Percentiles rank a stretch among this genome's conserved stretches.
Conservation (phyloP, 1,140 invertebrate genomes). For the Micrasema longulum region DNA sequence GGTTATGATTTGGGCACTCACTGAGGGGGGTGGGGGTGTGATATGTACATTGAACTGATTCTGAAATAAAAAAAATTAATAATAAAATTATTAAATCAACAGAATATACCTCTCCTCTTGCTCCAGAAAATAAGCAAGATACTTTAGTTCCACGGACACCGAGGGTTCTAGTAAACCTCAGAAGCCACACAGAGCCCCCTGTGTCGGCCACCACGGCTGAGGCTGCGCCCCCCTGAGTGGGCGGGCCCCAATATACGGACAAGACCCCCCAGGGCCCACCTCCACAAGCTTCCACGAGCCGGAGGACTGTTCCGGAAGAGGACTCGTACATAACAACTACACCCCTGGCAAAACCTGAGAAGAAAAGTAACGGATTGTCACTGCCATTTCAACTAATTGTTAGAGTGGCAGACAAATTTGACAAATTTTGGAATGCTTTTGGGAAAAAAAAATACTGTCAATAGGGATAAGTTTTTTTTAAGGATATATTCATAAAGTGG, state of each 20-base stretch:
- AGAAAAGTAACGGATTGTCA: no score
- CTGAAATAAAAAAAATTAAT: no score
- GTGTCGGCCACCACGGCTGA: constrained; percentile 90
- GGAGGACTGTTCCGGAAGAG: constrained; percentile 79
- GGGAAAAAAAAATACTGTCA: no score
- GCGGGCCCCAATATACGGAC: constrained; percentile 79
- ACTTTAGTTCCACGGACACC: constrained; percentile 90
- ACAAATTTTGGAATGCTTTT: no score
- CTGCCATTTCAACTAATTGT: no score
- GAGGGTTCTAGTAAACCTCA: constrained; percentile 90
- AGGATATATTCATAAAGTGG: no score
- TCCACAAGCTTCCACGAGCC: constrained; percentile 87
- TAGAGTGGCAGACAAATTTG: no score
- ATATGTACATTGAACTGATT: no score
- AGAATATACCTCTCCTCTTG: constrained; percentile 91
- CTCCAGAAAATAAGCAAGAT: constrained; percentile 92
- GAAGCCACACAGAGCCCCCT: constrained; percentile 96
- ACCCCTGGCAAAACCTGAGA: constrained; percentile 78
- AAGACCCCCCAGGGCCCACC: constrained; percentile 89
- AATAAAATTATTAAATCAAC: no score
- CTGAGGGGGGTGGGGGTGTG: no score
- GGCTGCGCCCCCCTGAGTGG: constrained; percentile 61
- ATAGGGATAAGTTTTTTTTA: no score
- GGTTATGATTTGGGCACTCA: no score
- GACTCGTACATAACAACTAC: constrained; percentile 88